phyloP scores from a whole-genome alignment of 37 sponge, comb jelly and placozoan species.

The Geodia barretti region DNA sequence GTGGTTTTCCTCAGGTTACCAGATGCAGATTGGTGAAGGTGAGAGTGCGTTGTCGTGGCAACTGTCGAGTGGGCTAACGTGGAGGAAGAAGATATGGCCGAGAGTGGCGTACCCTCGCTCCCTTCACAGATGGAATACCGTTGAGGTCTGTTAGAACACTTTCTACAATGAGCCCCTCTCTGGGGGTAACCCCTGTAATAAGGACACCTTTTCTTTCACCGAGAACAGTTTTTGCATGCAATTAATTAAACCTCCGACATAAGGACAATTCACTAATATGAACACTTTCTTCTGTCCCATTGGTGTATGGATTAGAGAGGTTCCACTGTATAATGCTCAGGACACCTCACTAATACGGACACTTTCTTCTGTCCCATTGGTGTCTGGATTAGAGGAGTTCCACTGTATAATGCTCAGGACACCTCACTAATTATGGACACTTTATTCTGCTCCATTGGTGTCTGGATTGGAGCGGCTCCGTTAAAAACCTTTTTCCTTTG shows the following conservation, averaged over 20 bases:
- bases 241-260: no score
- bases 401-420: no score
- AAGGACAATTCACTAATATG: no score
- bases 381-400: no score
- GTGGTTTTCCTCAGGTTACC: conserved; percentile 2
- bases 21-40: conserved; percentile 5
- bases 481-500: background rate
- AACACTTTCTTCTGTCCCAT: no score
- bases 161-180: background rate
- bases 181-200: background rate
- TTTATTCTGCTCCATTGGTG: no score
- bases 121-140: conserved; percentile 46
- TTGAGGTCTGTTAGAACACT: conserved; percentile 28
- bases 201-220: no score
- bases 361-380: no score
- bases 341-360: no score
- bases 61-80: conserved; percentile 4
- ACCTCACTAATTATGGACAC: no score
- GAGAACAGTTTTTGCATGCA: background rate
- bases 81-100: conserved; percentile 54
- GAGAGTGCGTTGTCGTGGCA: conserved; percentile 1
- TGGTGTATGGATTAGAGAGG: no score
- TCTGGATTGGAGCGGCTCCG: background rate
- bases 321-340: no score
- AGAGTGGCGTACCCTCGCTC: conserved; percentile 8